Percentiles rank a stretch among this genome's conserved stretches.
These are phyloP conservation scores for Acronicta alni DNA, from an alignment of 2,888 invertebrate genomes.

Conservation along the genomic window DNA sequence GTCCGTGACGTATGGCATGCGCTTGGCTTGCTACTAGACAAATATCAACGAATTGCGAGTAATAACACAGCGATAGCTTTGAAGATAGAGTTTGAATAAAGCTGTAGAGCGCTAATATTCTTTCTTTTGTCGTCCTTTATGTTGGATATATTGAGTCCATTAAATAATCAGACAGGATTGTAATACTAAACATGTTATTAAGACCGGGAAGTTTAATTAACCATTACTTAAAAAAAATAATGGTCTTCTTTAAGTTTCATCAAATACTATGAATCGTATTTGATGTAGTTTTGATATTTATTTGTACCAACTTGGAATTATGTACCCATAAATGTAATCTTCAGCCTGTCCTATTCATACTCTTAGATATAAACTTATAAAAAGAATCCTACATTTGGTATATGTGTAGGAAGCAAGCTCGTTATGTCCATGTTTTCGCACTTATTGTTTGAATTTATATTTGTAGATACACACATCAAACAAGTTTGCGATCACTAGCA, in stretches of 20 bases:
- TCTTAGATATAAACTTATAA: slow-evolving; percentile 19
- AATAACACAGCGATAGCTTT: slow-evolving; percentile 26
- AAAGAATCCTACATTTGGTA: slow-evolving; percentile 34
- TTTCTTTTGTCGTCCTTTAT: too few species aligned
- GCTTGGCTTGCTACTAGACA: slow-evolving; percentile 53
- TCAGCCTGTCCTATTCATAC: slow-evolving; percentile 26
- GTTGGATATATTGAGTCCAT: too few species aligned
- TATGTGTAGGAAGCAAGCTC: slow-evolving; percentile 18
- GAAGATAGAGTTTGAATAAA: slow-evolving; percentile 5
- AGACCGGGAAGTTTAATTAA: too few species aligned
- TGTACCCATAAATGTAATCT: neutral
- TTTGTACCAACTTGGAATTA: too few species aligned
- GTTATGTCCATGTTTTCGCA: slow-evolving; percentile 34
- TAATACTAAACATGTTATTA: too few species aligned
- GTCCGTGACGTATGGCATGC: slow-evolving; percentile 60
- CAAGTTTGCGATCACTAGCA: too few species aligned
- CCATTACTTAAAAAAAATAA: too few species aligned
- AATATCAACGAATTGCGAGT: slow-evolving; percentile 50
- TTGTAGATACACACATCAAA: too few species aligned
- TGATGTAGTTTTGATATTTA: too few species aligned
- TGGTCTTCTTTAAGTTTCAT: too few species aligned
- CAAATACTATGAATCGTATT: too few species aligned
- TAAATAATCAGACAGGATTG: too few species aligned
- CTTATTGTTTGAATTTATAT: slow-evolving; percentile 30
- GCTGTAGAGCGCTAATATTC: slow-evolving; percentile 2